Evolutionary conservation across 2,888 invertebrate genomes (phyloP), one percentile per base, ranked within the genome.

Genomic region (Sericinus montela): DNA sequence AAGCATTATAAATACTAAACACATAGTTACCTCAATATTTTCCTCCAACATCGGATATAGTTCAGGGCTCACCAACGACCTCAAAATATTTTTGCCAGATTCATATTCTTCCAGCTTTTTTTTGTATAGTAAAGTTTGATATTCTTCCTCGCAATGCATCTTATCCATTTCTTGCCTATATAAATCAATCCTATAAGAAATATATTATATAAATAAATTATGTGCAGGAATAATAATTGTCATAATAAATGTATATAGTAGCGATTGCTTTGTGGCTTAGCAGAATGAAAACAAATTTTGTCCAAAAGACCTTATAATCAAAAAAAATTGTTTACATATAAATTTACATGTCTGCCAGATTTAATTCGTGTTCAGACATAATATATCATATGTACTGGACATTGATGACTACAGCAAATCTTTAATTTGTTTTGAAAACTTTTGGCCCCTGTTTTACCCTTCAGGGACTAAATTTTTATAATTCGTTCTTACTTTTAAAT

Each of bases 171-270:
- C 55, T 16, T 69, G 57, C 14, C 53, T 60, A n/a, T 57, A 64
- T 0, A 67, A 29, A n/a, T 75, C 65, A 45, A 62, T 58, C 59
- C 81, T 81, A 67, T 14, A 23, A 57, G 70, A 68, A 48, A 50
- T 48, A 51, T 46, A 13, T 36, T 14, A 25, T 1, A 8, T 2
- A 25, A 39, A 45, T 40, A 40, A 29, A 40, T 40, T 49, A 13
- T 28, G 19, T 19, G 5, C 19, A 19, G 19, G 2, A 19, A 19
- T 19, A 19, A 25, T 25, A 28, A 4, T 19, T 25, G 0, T 30
- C 15, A 28, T 34, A 13, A n/a, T n/a, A n/a, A n/a, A n/a, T n/a
- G n/a, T n/a, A n/a, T n/a, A n/a, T n/a, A n/a, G n/a, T n/a, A n/a
- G n/a, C n/a, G n/a, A n/a, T n/a, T n/a, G n/a, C n/a, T n/a, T n/a